A percentile compares a stretch with the other conserved stretches of the same genome.
These are phyloP conservation scores for Leptocoma aspasia DNA, from an alignment of 2,113 vertebrate genomes.

Conservation along the genomic window DNA sequence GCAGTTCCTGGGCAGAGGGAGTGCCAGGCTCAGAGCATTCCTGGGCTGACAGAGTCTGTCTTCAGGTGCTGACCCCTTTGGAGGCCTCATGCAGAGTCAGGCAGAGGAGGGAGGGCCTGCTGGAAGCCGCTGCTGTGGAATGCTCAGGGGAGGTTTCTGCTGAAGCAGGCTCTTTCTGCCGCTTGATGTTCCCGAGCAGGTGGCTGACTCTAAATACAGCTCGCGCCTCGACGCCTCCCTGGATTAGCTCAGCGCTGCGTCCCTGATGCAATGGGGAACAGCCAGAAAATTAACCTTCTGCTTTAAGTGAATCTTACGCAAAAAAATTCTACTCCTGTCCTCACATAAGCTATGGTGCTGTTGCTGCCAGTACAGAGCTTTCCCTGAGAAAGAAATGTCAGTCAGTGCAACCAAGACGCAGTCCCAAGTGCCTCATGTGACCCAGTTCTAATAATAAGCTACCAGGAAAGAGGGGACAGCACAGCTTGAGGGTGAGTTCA, in stretches of 20 bases:
- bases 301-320: neutral
- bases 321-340: neutral
- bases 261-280: neutral
- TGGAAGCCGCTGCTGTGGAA: neutral
- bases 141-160: neutral
- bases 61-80: neutral
- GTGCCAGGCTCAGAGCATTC: neutral
- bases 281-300: neutral
- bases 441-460: constrained; percentile 45
- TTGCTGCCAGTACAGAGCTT: neutral
- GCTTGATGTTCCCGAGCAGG: constrained; percentile 41
- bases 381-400: neutral
- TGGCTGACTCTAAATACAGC: constrained; percentile 18
- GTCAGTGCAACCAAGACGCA: accelerated
- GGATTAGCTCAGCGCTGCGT: neutral
- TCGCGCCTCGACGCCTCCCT: neutral
- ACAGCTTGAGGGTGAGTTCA: neutral
- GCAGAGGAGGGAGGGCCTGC: neutral
- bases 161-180: neutral
- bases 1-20: constrained; percentile 73
- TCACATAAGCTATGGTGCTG: neutral
- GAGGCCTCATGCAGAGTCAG: neutral
- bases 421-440: constrained; percentile 15
- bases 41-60: neutral
- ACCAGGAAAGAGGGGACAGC: neutral